Evolutionary conservation across 1,140 invertebrate species (phyloP).

Genomic region (Drosophila obscura): DNA sequence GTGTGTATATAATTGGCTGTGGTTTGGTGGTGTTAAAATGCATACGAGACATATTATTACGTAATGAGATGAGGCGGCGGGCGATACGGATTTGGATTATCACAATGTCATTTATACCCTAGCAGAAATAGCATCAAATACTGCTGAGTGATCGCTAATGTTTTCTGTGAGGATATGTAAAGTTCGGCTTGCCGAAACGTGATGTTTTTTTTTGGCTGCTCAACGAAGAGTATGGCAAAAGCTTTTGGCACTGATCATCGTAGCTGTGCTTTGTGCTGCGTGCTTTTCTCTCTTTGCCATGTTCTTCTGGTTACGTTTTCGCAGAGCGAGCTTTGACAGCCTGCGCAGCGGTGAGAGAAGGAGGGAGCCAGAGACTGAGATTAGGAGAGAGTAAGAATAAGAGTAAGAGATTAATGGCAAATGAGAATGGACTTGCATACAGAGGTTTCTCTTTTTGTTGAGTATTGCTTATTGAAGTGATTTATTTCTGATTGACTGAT

Average conservation of each 20-base stretch:
- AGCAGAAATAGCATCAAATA: slow-evolving; percentile 14
- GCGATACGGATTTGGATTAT: slow-evolving; percentile 70
- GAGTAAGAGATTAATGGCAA: slow-evolving; percentile 57
- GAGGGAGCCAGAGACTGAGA: slow-evolving; percentile 35
- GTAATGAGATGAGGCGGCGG: slow-evolving; percentile 79
- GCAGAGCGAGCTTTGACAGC: slow-evolving; percentile 42
- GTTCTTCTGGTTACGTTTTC: slow-evolving; percentile 44
- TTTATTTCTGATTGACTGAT: slow-evolving; percentile 57
- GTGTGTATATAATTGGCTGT: slow-evolving; percentile 35
- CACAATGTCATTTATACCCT: slow-evolving; percentile 32
- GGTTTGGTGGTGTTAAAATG: slow-evolving; percentile 70
- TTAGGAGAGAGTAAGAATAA: slow-evolving; percentile 34
- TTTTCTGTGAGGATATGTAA: slow-evolving; percentile 36
- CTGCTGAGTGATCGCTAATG: background rate
- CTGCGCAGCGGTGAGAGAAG: slow-evolving; percentile 37
- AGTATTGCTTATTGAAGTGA: slow-evolving; percentile 47
- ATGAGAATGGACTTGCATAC: slow-evolving; percentile 75
- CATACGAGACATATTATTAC: slow-evolving; percentile 79
- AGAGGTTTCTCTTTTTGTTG: slow-evolving; percentile 40
- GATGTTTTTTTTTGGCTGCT: slow-evolving; percentile 9
- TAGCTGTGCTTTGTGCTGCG: slow-evolving; percentile 41
- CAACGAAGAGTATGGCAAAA: slow-evolving; percentile 58
- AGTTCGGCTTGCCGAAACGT: slow-evolving; percentile 19
- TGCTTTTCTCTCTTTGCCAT: slow-evolving; percentile 43
- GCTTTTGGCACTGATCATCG: slow-evolving; percentile 14